Conservation (phyloP, 2,888 invertebrate species). For the Meta bourneti region DNA sequence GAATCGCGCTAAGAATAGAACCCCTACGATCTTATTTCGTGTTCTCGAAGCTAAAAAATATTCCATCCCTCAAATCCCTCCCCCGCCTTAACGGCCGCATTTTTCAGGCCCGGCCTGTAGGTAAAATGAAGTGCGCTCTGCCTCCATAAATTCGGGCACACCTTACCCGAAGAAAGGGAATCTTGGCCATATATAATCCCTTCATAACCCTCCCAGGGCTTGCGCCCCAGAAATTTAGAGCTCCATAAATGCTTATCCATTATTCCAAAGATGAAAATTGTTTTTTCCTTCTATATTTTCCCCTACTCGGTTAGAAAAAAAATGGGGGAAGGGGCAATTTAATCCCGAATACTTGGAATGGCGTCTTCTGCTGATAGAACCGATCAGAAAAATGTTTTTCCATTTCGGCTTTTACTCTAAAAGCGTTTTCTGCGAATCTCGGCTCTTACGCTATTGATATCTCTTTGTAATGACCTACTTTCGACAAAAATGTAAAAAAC, state of each 20-base stretch:
- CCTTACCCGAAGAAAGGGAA: slow-evolving; percentile 26
- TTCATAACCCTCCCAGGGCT: slow-evolving; percentile 45
- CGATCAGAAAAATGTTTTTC: background rate
- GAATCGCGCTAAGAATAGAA: too few species aligned
- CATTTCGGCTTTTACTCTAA: slow-evolving; percentile 4
- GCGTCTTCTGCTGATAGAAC: background rate
- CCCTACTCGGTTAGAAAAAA: background rate
- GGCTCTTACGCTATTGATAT: slow-evolving; percentile 13
- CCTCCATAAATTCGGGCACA: slow-evolving; percentile 14
- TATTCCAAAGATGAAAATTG: slow-evolving; percentile 60
- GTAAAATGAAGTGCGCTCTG: slow-evolving; percentile 46
- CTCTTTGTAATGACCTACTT: background rate
- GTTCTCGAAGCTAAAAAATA: too few species aligned
- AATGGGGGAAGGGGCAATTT: background rate
- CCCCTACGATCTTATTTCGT: too few species aligned
- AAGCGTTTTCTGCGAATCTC: background rate
- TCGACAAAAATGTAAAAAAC: too few species aligned
- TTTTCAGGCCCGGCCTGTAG: slow-evolving; percentile 16
- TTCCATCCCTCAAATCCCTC: too few species aligned
- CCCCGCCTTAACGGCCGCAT: background rate
- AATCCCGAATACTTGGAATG: slow-evolving; percentile 1
- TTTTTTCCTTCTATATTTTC: slow-evolving; percentile 26
- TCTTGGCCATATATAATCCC: slow-evolving; percentile 52
- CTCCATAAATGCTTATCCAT: slow-evolving; percentile 68
- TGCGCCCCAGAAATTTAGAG: slow-evolving; percentile 49